Base-by-base conservation (phyloP, 2,797 vertebrate species). In the Clarias fuscus region DNA sequence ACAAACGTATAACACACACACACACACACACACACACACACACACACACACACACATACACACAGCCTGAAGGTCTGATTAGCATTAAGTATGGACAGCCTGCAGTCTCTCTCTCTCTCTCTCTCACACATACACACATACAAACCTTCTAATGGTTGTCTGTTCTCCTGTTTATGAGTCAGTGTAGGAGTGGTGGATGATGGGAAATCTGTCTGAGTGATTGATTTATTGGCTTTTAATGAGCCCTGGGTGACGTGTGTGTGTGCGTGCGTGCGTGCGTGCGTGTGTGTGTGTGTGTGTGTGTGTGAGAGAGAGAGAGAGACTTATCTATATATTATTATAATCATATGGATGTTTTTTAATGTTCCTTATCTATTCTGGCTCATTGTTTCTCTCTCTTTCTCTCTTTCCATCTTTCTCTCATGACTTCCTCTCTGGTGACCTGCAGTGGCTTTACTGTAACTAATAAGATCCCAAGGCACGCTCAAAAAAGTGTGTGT, bases 391-490 rank as follows among this genome's bases (percentile, higher is more conserved):
- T 68, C 27, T 67, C 22, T 48, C 20, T 71, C 70, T 40, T 4
- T 71, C 79, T 82, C 56, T 70, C 72, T 77, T 68, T 61, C 37
- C 79, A 81, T 27, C 84, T 84, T 43, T 81, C 48, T 82, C 76
- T 62, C 75, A 85, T 62, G 61, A n/a, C 86, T 88, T 89, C 85
- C 86, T 83, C 84, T 76, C 68, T 15, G 30, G 86, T 73, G 86
- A 84, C 85, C 37, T 13, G 22, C 58, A 72, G 84, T 82, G 70
- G 53, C 79, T 78, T 30, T 56, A 56, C 70, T 62, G 71, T 82
- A 82, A 84, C 90, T 94, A 95, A 95, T 95, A 93, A 94, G 93
- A 90, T 94, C 94, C 93, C 94, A 8, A 43, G 70, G 83, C 80
- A 76, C 43, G 30, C 58, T 53, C 5, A 7, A 24, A 48, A 20